phyloP scores from a whole-genome alignment of 2,797 vertebrate species.

The Calcarius lapponicus region DNA sequence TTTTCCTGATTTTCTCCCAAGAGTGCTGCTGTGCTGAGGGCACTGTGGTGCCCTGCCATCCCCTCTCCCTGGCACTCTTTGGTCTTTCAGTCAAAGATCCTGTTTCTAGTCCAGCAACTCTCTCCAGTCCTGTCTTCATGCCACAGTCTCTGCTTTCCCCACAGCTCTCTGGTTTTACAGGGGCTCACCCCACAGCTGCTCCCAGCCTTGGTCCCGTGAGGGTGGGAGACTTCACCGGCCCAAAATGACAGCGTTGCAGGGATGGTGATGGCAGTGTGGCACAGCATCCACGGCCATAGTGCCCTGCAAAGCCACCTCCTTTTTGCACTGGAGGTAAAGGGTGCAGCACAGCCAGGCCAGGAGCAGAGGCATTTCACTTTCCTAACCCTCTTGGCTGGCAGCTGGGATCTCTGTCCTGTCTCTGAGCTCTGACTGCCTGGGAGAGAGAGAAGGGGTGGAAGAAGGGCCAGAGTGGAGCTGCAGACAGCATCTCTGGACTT shows the following conservation, averaged over 20 bases:
- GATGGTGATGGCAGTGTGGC: rapidly evolving
- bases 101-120: background rate
- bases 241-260: rapidly evolving
- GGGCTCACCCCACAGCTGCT: background rate
- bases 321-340: background rate
- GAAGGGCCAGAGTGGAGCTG: background rate
- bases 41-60: background rate
- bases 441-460: background rate
- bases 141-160: background rate
- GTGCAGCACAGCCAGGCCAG: background rate
- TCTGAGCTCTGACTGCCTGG: background rate
- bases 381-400: background rate
- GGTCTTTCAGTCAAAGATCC: background rate
- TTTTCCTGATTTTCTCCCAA: background rate
- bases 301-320: background rate
- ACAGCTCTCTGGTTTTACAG: background rate
- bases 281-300: background rate
- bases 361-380: background rate
- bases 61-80: background rate
- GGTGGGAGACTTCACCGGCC: background rate
- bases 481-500: background rate
- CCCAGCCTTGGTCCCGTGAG: rapidly evolving
- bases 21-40: background rate
- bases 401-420: background rate
- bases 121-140: background rate